Conservation (phyloP, 2,797 vertebrate genomes). For the Thunnus albacares region DNA sequence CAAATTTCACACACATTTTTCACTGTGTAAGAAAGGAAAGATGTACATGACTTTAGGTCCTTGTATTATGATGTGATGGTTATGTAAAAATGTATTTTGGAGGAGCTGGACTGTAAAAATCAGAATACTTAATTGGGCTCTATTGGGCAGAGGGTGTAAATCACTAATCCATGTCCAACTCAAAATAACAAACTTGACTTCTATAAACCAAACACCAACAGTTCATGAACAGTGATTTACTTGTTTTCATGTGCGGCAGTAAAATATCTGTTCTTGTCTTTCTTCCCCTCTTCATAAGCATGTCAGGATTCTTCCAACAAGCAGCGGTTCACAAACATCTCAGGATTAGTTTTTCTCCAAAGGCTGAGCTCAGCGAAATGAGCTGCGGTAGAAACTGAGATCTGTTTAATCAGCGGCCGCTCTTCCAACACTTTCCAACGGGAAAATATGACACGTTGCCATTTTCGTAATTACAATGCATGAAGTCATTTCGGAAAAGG, state of each 20-base stretch:
- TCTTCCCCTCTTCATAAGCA: conserved; percentile 8
- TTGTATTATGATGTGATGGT: not conserved
- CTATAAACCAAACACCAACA: conserved; percentile 3
- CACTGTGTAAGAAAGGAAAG: not conserved
- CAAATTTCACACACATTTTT: not conserved
- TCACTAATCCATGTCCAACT: not conserved
- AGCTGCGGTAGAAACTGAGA: conserved; percentile 37
- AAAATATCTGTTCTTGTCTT: conserved; percentile 5
- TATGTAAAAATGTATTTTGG: not conserved
- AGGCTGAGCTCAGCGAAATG: conserved; percentile 63
- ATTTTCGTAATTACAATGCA: conserved; percentile 64
- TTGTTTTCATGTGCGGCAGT: conserved; percentile 11
- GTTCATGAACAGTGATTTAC: not conserved
- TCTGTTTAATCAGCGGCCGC: conserved; percentile 38
- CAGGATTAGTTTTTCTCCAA: conserved; percentile 33
- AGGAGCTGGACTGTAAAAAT: not conserved
- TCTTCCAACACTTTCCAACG: conserved; percentile 30
- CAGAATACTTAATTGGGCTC: not conserved
- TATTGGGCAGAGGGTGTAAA: too few species aligned
- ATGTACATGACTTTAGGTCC: not conserved
- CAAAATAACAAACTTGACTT: not conserved
- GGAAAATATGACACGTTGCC: conserved; percentile 65
- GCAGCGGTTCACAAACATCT: conserved; percentile 48
- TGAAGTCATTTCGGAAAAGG: conserved; percentile 44
- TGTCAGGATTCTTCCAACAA: conserved; percentile 49